A percentile compares a stretch with the other conserved stretches of the same genome.
These are phyloP conservation scores for Chesias legatella DNA, from an alignment of 2,888 invertebrate genomes.

Conservation along the genomic window DNA sequence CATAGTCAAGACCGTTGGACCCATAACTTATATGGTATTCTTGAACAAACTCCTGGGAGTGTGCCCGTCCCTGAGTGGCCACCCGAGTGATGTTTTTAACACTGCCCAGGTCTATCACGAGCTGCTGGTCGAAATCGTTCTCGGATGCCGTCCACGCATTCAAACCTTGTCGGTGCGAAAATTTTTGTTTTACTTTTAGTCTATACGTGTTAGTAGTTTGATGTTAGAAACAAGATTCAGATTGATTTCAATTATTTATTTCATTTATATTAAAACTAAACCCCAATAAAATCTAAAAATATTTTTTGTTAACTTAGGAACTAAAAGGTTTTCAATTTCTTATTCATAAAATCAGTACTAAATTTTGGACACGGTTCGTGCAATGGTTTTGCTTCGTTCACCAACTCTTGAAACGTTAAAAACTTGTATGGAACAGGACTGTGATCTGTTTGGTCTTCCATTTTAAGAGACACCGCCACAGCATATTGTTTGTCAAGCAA, in stretches of 20 bases:
- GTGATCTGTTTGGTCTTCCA: conserved; percentile 38
- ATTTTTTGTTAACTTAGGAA: conserved; percentile 5
- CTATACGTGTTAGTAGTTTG: conserved; percentile 34
- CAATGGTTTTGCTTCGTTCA: conserved; percentile 71
- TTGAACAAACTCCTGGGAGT: conserved; percentile 94
- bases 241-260: conserved; percentile 28
- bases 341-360: conserved; percentile 81
- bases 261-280: conserved; percentile 12
- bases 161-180: conserved; percentile 81
- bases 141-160: conserved; percentile 95
- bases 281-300: neutral
- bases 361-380: conserved; percentile 76
- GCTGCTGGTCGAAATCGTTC: conserved; percentile 95
- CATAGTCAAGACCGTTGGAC: conserved; percentile 93
- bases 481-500: conserved; percentile 87
- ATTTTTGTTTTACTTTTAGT: conserved; percentile 31
- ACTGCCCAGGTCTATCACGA: conserved; percentile 93
- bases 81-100: conserved; percentile 94
- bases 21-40: conserved; percentile 97
- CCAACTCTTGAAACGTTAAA: conserved; percentile 81
- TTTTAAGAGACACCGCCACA: conserved; percentile 85
- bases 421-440: conserved; percentile 65
- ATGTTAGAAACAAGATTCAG: conserved; percentile 19
- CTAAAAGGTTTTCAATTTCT: conserved; percentile 49
- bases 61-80: conserved; percentile 93